Percentiles rank a stretch among this genome's conserved stretches.
These are phyloP conservation scores for Platycnemis pennipes DNA, from an alignment of 2,888 invertebrate genomes.

Conservation along the genomic window DNA sequence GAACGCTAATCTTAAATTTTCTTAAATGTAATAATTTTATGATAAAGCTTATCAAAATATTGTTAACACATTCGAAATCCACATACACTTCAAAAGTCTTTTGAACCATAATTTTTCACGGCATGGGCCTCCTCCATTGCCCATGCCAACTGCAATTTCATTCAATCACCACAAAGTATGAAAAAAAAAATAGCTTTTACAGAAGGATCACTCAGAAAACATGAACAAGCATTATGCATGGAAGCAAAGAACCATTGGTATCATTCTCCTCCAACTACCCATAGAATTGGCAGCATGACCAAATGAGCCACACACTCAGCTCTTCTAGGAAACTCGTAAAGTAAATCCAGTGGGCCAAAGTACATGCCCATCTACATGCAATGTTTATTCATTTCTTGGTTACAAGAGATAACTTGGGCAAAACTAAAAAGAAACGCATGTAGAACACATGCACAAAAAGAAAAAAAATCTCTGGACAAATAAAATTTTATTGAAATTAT, in stretches of 20 bases:
- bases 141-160: slow-evolving; percentile 44
- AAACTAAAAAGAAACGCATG: slow-evolving; percentile 12
- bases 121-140: background rate
- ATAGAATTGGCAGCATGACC: slow-evolving; percentile 34
- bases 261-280: slow-evolving; percentile 53
- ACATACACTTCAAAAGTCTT: slow-evolving; percentile 22
- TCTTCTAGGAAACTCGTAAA: slow-evolving; percentile 31
- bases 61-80: slow-evolving; percentile 23
- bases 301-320: slow-evolving; percentile 37
- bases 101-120: slow-evolving; percentile 27
- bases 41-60: slow-evolving; percentile 45
- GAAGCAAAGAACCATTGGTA: slow-evolving; percentile 66
- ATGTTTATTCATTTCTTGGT: background rate
- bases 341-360: background rate
- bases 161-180: background rate
- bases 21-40: slow-evolving; percentile 46
- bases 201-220: slow-evolving; percentile 38
- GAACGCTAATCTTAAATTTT: background rate
- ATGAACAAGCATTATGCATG: slow-evolving; percentile 61
- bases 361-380: slow-evolving; percentile 56
- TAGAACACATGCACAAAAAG: slow-evolving; percentile 42
- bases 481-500: slow-evolving; percentile 51
- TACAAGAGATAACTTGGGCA: background rate
- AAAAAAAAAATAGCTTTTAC: slow-evolving; percentile 33
- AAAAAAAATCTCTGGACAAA: slow-evolving; percentile 41